A percentile compares a stretch with the other conserved stretches of the same genome.
Evolutionary conservation across 2,113 vertebrate species (phyloP).

Genomic region (Psilopogon haemacephalus): DNA sequence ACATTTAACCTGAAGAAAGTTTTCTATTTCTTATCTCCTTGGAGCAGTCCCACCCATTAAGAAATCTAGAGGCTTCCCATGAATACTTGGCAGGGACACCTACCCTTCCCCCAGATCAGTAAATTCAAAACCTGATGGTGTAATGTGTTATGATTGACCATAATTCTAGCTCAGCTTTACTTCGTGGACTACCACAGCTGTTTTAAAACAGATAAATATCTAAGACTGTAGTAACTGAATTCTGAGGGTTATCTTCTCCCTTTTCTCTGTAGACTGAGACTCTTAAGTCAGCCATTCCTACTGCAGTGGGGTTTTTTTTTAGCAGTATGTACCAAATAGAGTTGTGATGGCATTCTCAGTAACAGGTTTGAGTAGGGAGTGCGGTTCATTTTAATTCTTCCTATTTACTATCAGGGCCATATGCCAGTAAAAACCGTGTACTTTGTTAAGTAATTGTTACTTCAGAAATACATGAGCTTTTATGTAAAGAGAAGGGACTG

Average conservation of each 20-base stretch:
- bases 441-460: not conserved
- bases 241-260: not conserved
- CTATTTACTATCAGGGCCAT: not conserved
- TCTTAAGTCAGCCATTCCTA: not conserved
- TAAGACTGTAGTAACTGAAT: not conserved
- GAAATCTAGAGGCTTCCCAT: not conserved
- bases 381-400: not conserved
- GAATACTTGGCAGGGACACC: not conserved
- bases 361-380: not conserved
- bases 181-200: not conserved
- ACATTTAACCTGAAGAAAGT: not conserved
- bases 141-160: not conserved
- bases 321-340: not conserved
- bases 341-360: not conserved
- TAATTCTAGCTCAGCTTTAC: not conserved
- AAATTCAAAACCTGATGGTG: not conserved
- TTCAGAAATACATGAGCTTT: not conserved
- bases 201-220: not conserved
- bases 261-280: not conserved
- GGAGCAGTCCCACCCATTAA: not conserved
- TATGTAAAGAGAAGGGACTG: not conserved
- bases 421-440: not conserved
- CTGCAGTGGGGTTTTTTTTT: not conserved
- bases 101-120: not conserved
- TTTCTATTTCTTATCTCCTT: not conserved